Base-by-base conservation (phyloP, 2,888 invertebrate species). In the Eudemis profundana region DNA sequence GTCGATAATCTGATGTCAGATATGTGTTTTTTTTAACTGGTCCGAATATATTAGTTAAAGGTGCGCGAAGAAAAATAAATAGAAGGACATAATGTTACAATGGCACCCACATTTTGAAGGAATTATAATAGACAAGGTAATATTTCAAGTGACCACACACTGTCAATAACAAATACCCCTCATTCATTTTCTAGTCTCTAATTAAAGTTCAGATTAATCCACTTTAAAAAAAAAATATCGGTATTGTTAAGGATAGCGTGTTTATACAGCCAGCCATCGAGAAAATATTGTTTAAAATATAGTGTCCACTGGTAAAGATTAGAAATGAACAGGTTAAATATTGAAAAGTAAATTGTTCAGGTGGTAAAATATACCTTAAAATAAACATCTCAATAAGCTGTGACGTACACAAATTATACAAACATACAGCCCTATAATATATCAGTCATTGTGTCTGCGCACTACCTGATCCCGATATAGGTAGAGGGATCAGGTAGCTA, bases 371-470 rank as follows among this genome's bases (percentile, higher is more conserved):
- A 36, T 17, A 38, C 38, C 23, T 29, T 33, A 5, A 17, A 53
- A 40, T 40, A 50, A 44, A 15, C 33, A 10, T 49, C 44, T 27
- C 17, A 17, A 44, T 36, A 40, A 47, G 36, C 47, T 17, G 47
- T 49, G 21, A 40, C 19, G 15, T 17, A 61, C 61, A 53, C 51
- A 53, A 50, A 51, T 46, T 15, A 46, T 17, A 44, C 17, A 71
- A 71, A 68, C 70, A 74, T 76, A 77, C 77, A 78, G 77, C 75
- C 77, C 66, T 66, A 72, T 73, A 70, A 57, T 65, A 56, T 70
- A 70, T 73, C 72, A 73, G 72, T 74, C 72, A 70, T 70, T 67
- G 66, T 38, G 63, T 53, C 66, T 63, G 62, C 66, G 62, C 66
- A 68, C 66, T 61, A 67, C 47, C 62, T 51, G 33, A 49, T 15